Conservation (phyloP, 2,797 vertebrate species). For the Fratercula arctica region DNA sequence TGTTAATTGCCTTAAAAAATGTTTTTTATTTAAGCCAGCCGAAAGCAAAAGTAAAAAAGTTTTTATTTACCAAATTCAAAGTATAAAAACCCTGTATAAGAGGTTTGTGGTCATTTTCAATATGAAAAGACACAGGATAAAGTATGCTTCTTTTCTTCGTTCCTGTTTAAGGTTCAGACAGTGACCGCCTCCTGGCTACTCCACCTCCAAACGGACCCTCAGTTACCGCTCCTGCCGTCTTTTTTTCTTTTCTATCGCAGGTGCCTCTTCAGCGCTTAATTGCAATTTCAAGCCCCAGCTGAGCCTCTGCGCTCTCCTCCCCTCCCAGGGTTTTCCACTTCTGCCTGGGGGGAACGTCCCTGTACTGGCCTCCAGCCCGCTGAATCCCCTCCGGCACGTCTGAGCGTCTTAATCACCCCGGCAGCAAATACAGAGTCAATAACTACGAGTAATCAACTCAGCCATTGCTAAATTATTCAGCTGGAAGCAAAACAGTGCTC, state of each 20-base stretch:
- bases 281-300: not conserved
- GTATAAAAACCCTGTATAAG: not conserved
- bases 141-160: not conserved
- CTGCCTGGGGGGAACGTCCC: not conserved
- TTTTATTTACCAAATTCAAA: not conserved
- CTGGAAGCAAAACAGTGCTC: not conserved
- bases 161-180: not conserved
- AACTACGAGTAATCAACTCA: not conserved
- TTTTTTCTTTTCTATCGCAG: not conserved
- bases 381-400: not conserved
- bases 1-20: conserved; percentile 25
- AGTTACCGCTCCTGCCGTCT: not conserved
- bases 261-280: not conserved
- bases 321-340: not conserved
- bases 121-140: not conserved
- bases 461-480: not conserved
- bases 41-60: not conserved
- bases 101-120: not conserved
- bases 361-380: not conserved
- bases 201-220: not conserved
- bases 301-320: not conserved
- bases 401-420: not conserved
- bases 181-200: not conserved
- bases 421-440: conserved; percentile 18
- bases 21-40: not conserved